Evolutionary conservation across 2,888 invertebrate genomes (phyloP).

Genomic region (Drosophila antonietae): DNA sequence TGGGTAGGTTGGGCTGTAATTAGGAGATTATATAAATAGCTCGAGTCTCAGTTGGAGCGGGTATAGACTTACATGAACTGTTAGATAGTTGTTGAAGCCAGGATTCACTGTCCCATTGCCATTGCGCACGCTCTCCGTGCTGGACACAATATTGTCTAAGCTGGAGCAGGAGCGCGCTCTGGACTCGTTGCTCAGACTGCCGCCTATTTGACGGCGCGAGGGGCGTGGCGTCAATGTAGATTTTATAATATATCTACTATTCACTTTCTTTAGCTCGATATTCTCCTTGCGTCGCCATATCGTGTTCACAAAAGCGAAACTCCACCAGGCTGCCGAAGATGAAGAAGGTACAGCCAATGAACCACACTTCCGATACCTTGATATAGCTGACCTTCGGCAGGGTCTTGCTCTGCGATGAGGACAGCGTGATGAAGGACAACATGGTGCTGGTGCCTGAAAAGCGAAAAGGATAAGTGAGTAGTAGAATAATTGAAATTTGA

Average conservation of each 20-base stretch:
- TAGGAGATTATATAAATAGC: not conserved
- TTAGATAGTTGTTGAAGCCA: conserved; percentile 85
- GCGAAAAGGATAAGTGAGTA: not conserved
- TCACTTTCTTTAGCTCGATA: conserved; percentile 81
- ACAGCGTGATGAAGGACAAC: conserved; percentile 81
- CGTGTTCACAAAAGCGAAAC: conserved; percentile 82
- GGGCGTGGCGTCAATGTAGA: conserved; percentile 82
- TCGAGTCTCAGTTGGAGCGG: fast-evolving
- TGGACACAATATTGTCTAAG: conserved; percentile 88
- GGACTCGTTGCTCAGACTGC: conserved; percentile 82
- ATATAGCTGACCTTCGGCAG: conserved; percentile 82
- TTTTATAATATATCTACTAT: conserved; percentile 82
- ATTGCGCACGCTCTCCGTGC: conserved; percentile 88
- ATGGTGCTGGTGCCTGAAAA: conserved; percentile 80
- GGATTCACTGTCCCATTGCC: conserved; percentile 73
- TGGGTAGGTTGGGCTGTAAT: conserved; percentile 72
- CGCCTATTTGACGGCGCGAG: conserved; percentile 71
- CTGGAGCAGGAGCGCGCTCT: conserved; percentile 88
- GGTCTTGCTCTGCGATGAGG: conserved; percentile 81
- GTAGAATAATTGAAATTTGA: fast-evolving
- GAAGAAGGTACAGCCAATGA: conserved; percentile 81
- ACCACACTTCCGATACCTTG: conserved; percentile 82
- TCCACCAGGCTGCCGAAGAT: conserved; percentile 82
- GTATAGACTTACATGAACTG: conserved; percentile 75
- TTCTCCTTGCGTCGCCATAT: conserved; percentile 83